These are phyloP conservation scores for Enchytraeus crypticus DNA, from an alignment of 2,888 invertebrate genomes.

Conservation along the genomic window DNA sequence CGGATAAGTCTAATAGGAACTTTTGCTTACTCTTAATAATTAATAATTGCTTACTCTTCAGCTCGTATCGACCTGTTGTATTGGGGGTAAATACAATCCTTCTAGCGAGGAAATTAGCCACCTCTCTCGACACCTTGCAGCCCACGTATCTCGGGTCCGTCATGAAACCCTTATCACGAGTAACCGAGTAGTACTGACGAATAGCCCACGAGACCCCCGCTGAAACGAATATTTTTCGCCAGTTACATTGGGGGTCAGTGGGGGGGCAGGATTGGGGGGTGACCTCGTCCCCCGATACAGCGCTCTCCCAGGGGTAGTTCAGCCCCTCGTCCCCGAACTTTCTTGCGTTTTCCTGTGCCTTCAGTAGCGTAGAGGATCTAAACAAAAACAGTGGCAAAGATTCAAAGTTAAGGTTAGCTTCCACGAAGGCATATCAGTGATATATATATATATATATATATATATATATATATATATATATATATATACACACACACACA, in stretches of 20 bases:
- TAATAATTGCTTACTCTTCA: constrained; percentile 31
- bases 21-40: neutral
- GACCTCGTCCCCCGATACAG: constrained; percentile 30
- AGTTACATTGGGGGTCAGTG: constrained; percentile 9
- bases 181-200: constrained; percentile 39
- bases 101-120: constrained; percentile 41
- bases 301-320: constrained; percentile 33
- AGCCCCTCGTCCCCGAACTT: constrained; percentile 22
- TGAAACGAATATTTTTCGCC: constrained; percentile 29
- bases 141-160: constrained; percentile 28
- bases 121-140: constrained; percentile 34
- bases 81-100: constrained; percentile 29
- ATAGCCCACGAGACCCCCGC: constrained; percentile 41
- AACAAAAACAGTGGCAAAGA: too few species aligned
- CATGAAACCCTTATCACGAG: constrained; percentile 37
- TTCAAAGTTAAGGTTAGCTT: too few species aligned
- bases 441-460: neutral
- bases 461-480: too few species aligned
- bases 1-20: neutral
- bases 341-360: constrained; percentile 25
- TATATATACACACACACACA: too few species aligned
- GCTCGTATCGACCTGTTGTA: constrained; percentile 32
- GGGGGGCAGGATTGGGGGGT: constrained; percentile 13
- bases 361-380: constrained; percentile 14
- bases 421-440: too few species aligned